phyloP scores from a whole-genome alignment of 2,797 vertebrate species.

The Sus cebifrons region DNA sequence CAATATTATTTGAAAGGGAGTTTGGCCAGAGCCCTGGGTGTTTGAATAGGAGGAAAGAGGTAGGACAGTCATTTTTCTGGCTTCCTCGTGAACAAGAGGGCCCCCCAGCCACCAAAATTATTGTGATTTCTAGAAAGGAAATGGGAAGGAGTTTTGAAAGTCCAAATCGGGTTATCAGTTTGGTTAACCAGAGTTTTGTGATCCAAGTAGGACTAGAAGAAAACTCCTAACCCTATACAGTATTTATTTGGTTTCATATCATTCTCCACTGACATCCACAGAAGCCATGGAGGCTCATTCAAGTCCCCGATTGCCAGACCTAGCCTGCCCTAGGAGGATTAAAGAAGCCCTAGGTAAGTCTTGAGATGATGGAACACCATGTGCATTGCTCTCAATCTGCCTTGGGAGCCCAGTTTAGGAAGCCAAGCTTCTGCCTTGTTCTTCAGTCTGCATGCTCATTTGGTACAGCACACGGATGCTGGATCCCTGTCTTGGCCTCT shows the following conservation, averaged over 20 bases:
- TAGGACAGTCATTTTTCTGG: background rate
- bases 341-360: background rate
- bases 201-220: background rate
- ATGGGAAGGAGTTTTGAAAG: background rate
- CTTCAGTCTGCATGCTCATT: background rate
- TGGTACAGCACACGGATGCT: fast-evolving
- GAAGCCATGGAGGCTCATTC: background rate
- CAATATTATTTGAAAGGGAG: background rate
- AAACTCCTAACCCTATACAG: background rate
- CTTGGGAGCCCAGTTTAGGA: background rate
- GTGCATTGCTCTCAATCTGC: too few species aligned
- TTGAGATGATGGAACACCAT: background rate
- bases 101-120: background rate
- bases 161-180: too few species aligned
- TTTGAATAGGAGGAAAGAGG: background rate
- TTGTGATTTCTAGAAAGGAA: background rate
- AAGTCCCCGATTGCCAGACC: fast-evolving
- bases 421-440: background rate
- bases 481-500: background rate
- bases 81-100: background rate
- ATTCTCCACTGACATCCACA: background rate
- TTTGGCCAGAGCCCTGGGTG: background rate
- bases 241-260: fast-evolving
- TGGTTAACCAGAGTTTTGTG: background rate
- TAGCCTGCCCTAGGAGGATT: too few species aligned